phyloP scores from a whole-genome alignment of 2,888 invertebrate genomes.

The Lepidochitona cinerea region DNA sequence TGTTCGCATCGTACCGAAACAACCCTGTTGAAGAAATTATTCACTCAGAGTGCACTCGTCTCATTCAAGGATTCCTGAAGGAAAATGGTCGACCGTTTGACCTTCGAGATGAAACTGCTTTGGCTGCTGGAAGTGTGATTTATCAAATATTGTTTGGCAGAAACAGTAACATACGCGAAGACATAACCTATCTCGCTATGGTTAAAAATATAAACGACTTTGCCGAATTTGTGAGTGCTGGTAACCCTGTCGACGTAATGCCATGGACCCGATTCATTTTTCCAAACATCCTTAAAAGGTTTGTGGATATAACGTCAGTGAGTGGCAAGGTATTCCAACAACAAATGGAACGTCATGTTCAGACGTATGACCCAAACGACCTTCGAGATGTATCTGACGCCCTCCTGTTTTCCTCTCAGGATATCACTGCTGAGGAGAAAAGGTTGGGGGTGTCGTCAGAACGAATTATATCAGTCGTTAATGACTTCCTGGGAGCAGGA shows the following conservation, averaged over 20 bases:
- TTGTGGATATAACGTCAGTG: slow-evolving; percentile 15
- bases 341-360: slow-evolving; percentile 34
- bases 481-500: slow-evolving; percentile 63
- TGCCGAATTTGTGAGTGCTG: slow-evolving; percentile 58
- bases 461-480: slow-evolving; percentile 55
- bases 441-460: slow-evolving; percentile 51
- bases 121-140: slow-evolving; percentile 55
- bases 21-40: slow-evolving; percentile 56
- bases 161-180: slow-evolving; percentile 46
- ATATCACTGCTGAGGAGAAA: slow-evolving; percentile 45
- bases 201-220: slow-evolving; percentile 56
- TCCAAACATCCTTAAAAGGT: slow-evolving; percentile 15
- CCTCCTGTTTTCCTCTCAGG: slow-evolving; percentile 47
- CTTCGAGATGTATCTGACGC: slow-evolving; percentile 61
- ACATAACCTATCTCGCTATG: slow-evolving; percentile 50
- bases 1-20: slow-evolving; percentile 45
- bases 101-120: slow-evolving; percentile 55
- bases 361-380: slow-evolving; percentile 43
- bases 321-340: not conserved
- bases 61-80: slow-evolving; percentile 38
- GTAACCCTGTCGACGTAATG: slow-evolving; percentile 61
- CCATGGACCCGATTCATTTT: slow-evolving; percentile 52
- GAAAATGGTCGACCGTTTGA: slow-evolving; percentile 36
- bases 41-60: slow-evolving; percentile 41
- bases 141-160: slow-evolving; percentile 58